Evolutionary conservation across 2,888 invertebrate genomes (phyloP), one percentile per base, ranked within the genome.

Genomic region (Pycnomerus fuliginosus): DNA sequence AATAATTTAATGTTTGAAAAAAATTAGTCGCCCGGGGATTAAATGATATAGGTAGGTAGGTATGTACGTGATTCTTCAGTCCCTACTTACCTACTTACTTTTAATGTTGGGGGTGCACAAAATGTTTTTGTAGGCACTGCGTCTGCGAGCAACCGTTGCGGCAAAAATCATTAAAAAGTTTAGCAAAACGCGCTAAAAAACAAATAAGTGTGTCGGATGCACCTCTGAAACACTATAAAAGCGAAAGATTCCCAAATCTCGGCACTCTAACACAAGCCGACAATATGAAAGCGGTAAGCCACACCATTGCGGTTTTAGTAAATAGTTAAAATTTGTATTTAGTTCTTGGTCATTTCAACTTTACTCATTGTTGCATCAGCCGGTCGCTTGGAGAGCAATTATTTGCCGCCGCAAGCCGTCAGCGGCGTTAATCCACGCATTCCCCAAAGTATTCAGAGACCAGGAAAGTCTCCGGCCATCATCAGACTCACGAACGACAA

Each of bases 391-490:
- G 36, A 40, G 16, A 41, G 34, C 32, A 41, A 45, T 41, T 45
- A 45, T 15, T 30, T 35, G 20, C 40, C 35, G 25, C 35, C 40
- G 24, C 34, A 35, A 16, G 35, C 31, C n/a, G n/a, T n/a, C n/a
- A n/a, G n/a, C n/a, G n/a, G n/a, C n/a, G n/a, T n/a, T n/a, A n/a
- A n/a, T n/a, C n/a, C n/a, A n/a, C n/a, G n/a, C n/a, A n/a, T n/a
- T n/a, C n/a, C n/a, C n/a, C n/a, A n/a, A n/a, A n/a, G n/a, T n/a
- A n/a, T n/a, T n/a, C n/a, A n/a, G n/a, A n/a, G n/a, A n/a, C n/a
- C n/a, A n/a, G n/a, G n/a, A n/a, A n/a, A n/a, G n/a, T 75, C 76
- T 4, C 72, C 77, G 54, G 77, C 77, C 7, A 78, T 78, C 50
- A 62, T 78, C 35, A 71, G 76, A 23, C 62, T 77, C 39, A 76